Evolutionary conservation across 2,888 invertebrate genomes (phyloP), one percentile per base, ranked within the genome.

Genomic region (Auanema freiburgensis): DNA sequence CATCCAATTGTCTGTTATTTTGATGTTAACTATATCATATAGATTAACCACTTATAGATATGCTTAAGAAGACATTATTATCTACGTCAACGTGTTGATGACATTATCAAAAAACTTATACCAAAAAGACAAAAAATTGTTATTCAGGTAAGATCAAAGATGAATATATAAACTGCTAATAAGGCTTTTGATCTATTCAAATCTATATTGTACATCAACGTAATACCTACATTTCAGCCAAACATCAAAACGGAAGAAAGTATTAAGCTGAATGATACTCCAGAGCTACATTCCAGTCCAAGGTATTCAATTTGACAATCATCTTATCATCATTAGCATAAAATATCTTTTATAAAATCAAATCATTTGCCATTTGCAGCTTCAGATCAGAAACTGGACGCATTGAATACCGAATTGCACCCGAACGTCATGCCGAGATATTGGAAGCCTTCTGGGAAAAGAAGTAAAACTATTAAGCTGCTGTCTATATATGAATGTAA

Each of bases 1-100:
- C 69, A 69, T 61, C 69, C 69, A n/a, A 18, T 69, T 10, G 69
- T 69, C n/a, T 59, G 63, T 65, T 49, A 21, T 59, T 59, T 59
- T 18, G 12, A 6, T 24, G 33, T 54, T 12, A n/a, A 55, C 14
- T 24, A 14, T 59, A 43, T 16, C 33, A 49, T 40, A 50, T 18
- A 46, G 24, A 5, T 43, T 10, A 8, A 14, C 6, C 14, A 14
- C 18, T 44, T 67, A 24, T 46, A 69, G 69, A 69, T 69, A 24
- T 69, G 69, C 52, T 56, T 69, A 25, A 53, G 56, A 4, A 53
- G 59, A 1, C 69, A 69, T 25, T 69, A 69, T 41, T 69, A 69
- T 50, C 61, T 69, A 6, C 64, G 69, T 14, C 64, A 69, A 54
- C 52, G 66, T 16, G 66, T 60, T n/a, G 40, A 43, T 33, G 69